Conservation (phyloP, 2,888 invertebrate genomes). For the Amitus sp. region DNA sequence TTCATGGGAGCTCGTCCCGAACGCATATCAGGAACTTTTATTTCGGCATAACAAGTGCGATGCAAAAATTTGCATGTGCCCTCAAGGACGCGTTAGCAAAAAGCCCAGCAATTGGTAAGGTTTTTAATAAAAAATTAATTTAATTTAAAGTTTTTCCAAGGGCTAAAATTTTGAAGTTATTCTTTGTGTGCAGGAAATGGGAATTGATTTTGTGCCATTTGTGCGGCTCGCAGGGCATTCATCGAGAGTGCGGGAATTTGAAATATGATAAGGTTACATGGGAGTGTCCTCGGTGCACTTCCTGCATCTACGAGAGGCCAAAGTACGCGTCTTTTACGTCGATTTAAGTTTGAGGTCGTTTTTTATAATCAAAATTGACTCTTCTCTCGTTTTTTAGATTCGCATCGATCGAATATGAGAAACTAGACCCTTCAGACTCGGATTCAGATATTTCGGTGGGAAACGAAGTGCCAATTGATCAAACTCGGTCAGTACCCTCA, state of each 20-base stretch:
- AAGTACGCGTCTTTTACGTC: no score
- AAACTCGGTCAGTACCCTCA: constrained; percentile 1
- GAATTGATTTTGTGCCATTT: constrained; percentile 68
- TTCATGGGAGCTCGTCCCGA: constrained; percentile 82
- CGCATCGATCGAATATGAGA: no score
- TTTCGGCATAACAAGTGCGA: constrained; percentile 73
- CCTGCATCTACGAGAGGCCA: constrained; percentile 45
- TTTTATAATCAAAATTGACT: no score
- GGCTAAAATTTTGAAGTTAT: constrained; percentile 1
- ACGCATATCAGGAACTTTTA: constrained; percentile 79
- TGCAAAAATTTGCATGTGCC: constrained; percentile 71
- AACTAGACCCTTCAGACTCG: constrained; percentile 30
- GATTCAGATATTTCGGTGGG: constrained; percentile 61
- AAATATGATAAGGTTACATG: constrained; percentile 59
- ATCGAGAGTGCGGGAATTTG: constrained; percentile 67
- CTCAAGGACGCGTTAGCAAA: constrained; percentile 68
- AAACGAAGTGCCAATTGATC: constrained; percentile 14
- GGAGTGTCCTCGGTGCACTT: constrained; percentile 66
- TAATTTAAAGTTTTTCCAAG: constrained; percentile 1
- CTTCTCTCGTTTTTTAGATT: no score
- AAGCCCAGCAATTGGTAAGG: constrained; percentile 63
- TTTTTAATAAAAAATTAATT: not conserved
- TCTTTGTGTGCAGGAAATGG: constrained; percentile 64
- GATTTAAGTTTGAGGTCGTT: not conserved
- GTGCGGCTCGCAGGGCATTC: constrained; percentile 70